Base-by-base conservation (phyloP, 2,113 vertebrate species). In the Gadus macrocephalus region DNA sequence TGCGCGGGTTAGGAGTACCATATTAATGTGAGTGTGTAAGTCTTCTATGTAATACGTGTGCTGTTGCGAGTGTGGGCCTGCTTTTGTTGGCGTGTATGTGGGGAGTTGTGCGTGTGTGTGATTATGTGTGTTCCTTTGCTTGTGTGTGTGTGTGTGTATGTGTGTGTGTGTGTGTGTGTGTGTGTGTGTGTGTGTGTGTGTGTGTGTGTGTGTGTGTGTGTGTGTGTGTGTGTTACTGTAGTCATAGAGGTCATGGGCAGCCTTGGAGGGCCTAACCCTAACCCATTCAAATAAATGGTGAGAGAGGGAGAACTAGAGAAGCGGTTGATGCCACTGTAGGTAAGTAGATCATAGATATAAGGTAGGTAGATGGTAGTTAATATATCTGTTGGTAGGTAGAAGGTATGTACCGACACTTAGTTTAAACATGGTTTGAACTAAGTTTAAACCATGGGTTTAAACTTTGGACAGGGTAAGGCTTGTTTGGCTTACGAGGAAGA, bases 391-490 rank as follows among this genome's bases (percentile, higher is more conserved):
- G 55, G 55, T n/a, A 16, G 15, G 15, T 58, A n/a, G 55, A 58
- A 58, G n/a, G 55, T n/a, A 25, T 19, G 60, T 75, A 72, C 79
- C 81, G 81, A 83, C 75, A 66, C 81, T 82, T 82, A 83, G 83
- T 83, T 85, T 66, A 76, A 80, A 68, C 73, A 80, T 81, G n/a
- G n/a, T n/a, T n/a, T n/a, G n/a, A n/a, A n/a, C n/a, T n/a, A n/a
- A n/a, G n/a, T n/a, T n/a, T n/a, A n/a, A n/a, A n/a, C n/a, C n/a
- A n/a, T n/a, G n/a, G n/a, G n/a, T n/a, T n/a, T n/a, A n/a, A n/a
- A n/a, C n/a, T n/a, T 72, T 78, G 78, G 84, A 83, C 86, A 82
- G 72, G 88, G 83, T 65, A 28, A 67, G 63, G 83, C 85, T 80
- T 84, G 86, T 87, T 68, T 65, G 74, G 77, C 66, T 59, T 19